phyloP scores from a whole-genome alignment of 2,113 vertebrate genomes.

The Hystrix brachyura region DNA sequence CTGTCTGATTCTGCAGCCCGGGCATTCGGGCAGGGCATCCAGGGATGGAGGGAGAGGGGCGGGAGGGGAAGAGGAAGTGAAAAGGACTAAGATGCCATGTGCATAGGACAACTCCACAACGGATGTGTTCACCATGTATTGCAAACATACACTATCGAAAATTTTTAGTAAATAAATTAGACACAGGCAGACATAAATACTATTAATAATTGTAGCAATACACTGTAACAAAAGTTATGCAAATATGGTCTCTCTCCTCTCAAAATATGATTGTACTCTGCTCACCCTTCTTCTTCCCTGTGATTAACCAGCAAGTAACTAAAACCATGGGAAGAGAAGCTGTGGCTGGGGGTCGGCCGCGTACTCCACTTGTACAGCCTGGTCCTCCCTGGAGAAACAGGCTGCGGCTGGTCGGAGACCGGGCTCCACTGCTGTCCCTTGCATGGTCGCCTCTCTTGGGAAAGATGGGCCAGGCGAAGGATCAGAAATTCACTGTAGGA shows the following conservation, averaged over 20 bases:
- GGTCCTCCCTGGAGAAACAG: not conserved
- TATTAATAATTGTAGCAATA: no score
- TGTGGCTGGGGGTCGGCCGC: not conserved
- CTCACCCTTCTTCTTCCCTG: not conserved
- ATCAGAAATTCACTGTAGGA: not conserved
- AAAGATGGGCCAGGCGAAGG: not conserved
- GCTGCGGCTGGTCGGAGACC: not conserved
- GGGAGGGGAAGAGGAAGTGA: not conserved
- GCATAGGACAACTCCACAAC: not conserved
- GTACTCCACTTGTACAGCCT: no score
- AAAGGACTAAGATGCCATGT: not conserved
- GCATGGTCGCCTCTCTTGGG: accelerated
- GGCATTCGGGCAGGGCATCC: not conserved
- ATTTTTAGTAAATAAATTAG: not conserved
- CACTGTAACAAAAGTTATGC: not conserved
- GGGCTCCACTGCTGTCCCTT: no score
- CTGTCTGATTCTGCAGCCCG: not conserved
- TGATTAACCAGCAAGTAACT: not conserved
- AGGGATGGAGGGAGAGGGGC: not conserved
- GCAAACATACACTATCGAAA: not conserved
- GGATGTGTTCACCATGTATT: not conserved
- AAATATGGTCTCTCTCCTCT: not conserved
- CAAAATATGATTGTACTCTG: not conserved
- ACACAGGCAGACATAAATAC: not conserved
- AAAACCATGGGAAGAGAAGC: not conserved